Base-by-base conservation (phyloP, 2,797 vertebrate species). In the Acrossocheilus fasciatus region DNA sequence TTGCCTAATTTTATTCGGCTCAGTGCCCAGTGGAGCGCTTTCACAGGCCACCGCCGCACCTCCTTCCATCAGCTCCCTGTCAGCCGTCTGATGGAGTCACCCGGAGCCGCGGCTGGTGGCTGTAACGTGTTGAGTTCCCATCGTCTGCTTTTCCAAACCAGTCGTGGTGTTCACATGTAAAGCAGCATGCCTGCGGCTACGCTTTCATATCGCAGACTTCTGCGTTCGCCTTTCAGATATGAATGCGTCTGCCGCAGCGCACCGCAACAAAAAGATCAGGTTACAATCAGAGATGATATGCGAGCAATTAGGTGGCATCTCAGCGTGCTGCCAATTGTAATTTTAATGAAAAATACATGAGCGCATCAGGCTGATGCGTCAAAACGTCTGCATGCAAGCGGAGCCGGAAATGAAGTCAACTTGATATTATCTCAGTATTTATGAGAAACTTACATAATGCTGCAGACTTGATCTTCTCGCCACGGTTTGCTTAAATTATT, bases 281-380 rank as follows among this genome's bases (percentile, higher is more conserved):
- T 23, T 54, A 34, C 30, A 72, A 76, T 52, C 59, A 15, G 59
- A 39, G 68, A 45, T 39, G 45, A 74, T 74, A 64, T 30, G 39
- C 52, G 81, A 84, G 76, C 47, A 81, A 75, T 84, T 84, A 81
- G 77, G 52, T 18, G 69, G 70, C 30, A 66, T 41, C 41, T 52
- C 59, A 39, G 39, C n/a, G 30, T 85, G 70, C 84, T 70, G 74
- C 78, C 41, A 78, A 66, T 78, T 52, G 43, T 69, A 23, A 43
- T 66, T 68, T 23, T 77, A 69, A 64, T 87, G 73, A 85, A 82
- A 79, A 87, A 84, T 75, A 81, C 41, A 81, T 77, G 23, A 86
- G 62, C 5, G 20, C 14, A 1, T 66, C 62, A 66, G 26, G 26
- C 12, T 47, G 78, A 39, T 4, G 45, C 4, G 6, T 23, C 52